Conservation (phyloP, 1,140 invertebrate genomes). For the Muscidifurax raptorellus region DNA sequence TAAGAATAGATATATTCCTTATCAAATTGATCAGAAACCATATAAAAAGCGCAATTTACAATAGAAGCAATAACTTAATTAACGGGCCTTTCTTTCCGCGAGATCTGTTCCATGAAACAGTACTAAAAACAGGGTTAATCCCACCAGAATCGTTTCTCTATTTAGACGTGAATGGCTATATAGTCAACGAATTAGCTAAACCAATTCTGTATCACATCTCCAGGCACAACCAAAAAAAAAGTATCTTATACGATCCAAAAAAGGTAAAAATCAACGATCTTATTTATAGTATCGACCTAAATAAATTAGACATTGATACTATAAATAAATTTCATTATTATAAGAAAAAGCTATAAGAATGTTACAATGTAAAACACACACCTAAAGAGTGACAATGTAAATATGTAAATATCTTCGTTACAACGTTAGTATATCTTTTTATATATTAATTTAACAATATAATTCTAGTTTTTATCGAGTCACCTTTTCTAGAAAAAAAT, state of each 20-base stretch:
- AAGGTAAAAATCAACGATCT: too few relatives aligned
- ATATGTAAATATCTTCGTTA: too few relatives aligned
- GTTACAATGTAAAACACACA: too few relatives aligned
- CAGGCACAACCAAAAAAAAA: background rate
- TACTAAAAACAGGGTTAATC: background rate
- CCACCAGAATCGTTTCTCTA: background rate
- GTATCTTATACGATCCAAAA: background rate
- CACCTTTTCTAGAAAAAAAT: too few relatives aligned
- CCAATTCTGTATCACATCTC: background rate
- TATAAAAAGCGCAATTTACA: background rate
- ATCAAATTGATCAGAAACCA: constrained; percentile 18
- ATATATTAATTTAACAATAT: too few relatives aligned
- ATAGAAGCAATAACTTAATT: constrained; percentile 24
- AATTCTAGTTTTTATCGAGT: too few relatives aligned
- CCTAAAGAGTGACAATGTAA: too few relatives aligned
- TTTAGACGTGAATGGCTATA: background rate
- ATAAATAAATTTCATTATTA: too few relatives aligned
- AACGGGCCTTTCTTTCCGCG: background rate
- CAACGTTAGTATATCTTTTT: too few relatives aligned
- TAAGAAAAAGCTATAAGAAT: too few relatives aligned
- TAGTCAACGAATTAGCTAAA: background rate
- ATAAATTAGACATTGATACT: too few relatives aligned
- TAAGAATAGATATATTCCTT: constrained; percentile 20
- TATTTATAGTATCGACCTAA: too few relatives aligned
- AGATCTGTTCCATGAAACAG: background rate